Evolutionary conservation across 2,113 vertebrate genomes (phyloP).

Genomic region (Cyanoderma ruficeps): DNA sequence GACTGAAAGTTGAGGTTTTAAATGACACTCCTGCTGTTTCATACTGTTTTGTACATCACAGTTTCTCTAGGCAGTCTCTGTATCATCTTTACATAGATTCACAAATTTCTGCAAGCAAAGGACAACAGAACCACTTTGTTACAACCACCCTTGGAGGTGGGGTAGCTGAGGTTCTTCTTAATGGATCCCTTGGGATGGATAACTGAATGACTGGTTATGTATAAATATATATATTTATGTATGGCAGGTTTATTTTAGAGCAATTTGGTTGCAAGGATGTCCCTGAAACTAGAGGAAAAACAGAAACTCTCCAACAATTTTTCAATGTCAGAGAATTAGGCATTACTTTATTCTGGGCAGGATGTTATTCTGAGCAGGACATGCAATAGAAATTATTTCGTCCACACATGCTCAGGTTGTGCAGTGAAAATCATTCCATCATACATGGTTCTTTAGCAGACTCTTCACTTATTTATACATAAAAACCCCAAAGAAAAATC

Average conservation of each 20-base stretch:
- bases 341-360: not conserved
- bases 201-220: not conserved
- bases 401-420: not conserved
- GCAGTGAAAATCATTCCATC: not conserved
- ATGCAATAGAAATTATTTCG: not conserved
- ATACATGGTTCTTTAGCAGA: not conserved
- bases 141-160: not conserved
- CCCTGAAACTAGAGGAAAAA: not conserved
- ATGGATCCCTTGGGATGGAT: not conserved
- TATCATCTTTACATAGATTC: not conserved
- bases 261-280: not conserved
- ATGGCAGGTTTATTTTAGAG: not conserved
- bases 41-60: not conserved
- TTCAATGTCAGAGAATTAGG: not conserved
- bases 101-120: not conserved
- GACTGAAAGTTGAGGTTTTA: not conserved
- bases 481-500: not conserved
- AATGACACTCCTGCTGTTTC: not conserved
- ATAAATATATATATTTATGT: not conserved
- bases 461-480: not conserved
- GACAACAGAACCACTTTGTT: not conserved
- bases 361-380: not conserved
- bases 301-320: not conserved
- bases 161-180: not conserved
- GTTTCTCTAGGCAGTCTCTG: not conserved